These are phyloP conservation scores for Sinocyclocheilus anophthalmus DNA, from an alignment of 2,113 vertebrate species.

Conservation along the genomic window DNA sequence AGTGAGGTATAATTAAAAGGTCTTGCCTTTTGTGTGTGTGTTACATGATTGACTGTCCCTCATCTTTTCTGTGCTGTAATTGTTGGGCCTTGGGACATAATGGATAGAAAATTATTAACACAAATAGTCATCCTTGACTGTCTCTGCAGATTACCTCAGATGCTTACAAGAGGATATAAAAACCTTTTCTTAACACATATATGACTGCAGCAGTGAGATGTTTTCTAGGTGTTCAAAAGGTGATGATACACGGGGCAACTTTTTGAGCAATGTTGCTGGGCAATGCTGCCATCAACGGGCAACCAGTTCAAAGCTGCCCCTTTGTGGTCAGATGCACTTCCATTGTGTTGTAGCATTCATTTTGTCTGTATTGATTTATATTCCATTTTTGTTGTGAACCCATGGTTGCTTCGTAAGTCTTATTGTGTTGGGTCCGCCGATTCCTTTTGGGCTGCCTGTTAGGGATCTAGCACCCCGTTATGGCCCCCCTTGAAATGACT, in stretches of 20 bases:
- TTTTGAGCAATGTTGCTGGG: too few relatives aligned
- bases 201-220: too few relatives aligned
- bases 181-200: too few relatives aligned
- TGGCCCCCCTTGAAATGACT: background rate
- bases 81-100: background rate
- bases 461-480: background rate
- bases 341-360: background rate
- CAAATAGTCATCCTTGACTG: too few relatives aligned
- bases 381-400: background rate
- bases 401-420: background rate
- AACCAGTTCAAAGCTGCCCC: background rate
- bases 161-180: too few relatives aligned
- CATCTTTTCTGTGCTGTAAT: background rate
- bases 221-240: too few relatives aligned
- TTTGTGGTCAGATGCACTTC: background rate
- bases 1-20: background rate
- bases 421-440: background rate
- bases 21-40: background rate
- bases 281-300: too few relatives aligned
- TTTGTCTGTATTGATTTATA: background rate
- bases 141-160: too few relatives aligned
- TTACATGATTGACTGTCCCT: constrained; percentile 16
- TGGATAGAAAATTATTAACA: background rate
- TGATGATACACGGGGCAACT: too few relatives aligned
- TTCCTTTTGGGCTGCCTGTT: background rate